Evolutionary conservation across 2,888 invertebrate species (phyloP), one percentile per base, ranked within the genome.

Genomic region (Dryobota labecula): DNA sequence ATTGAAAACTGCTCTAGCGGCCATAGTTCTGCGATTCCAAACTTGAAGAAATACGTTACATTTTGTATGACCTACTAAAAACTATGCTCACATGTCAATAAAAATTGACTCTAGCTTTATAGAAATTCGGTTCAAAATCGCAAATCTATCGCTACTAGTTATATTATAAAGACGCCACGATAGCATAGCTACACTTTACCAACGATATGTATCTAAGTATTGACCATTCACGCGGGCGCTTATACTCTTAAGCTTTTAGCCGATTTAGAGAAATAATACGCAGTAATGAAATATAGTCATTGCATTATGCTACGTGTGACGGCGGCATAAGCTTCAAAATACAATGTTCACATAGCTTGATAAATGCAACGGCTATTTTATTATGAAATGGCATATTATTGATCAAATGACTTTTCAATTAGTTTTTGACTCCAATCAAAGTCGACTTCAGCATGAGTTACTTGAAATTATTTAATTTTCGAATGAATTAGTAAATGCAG

Each of bases 191-290:
- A 86, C 80, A 85, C 75, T 87, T 88, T 84, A 89, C 85, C 83
- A 82, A 88, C 90, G 92, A 92, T 92, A 92, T 92, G 92, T 92
- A 90, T 91, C 85, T 87, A 89, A 89, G 86, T 89, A 87, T 87
- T 86, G 87, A 86, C 83, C 86, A 87, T 87, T 86, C 89, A 89
- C 84, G 81, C 84, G 61, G 73, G 56, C 76, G 76, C 71, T 74
- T 78, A 69, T 76, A 84, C 84, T 82, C 76, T 76, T 76, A 83
- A 83, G 80, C 84, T 79, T 82, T 60, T 63, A 78, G 72, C 71
- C 69, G 66, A 61, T 73, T 78, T 77, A 69, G 76, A 62, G 51
- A 77, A 77, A 80, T 61, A 74, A 73, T 60, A 73, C 70, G 67
- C 78, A 65, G 33, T 49, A 27, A 41, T 56, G 30, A 58, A 75